Evolutionary conservation across 1,140 invertebrate species (phyloP).

Genomic region (Pinna nobilis): DNA sequence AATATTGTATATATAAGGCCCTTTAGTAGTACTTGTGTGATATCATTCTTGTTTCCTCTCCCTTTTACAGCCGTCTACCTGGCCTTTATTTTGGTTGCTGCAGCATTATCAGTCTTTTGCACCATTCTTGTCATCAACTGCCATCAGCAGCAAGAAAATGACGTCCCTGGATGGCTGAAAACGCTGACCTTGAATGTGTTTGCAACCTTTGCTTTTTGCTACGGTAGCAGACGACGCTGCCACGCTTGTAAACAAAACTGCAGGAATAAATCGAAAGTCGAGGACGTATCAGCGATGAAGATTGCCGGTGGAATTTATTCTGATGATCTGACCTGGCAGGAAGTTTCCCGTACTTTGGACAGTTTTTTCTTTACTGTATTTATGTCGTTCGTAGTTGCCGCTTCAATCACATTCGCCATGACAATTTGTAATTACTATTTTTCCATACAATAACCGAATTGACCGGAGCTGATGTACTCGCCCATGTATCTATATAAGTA

Average conservation of each 20-base stretch:
- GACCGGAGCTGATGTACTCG: too few relatives aligned
- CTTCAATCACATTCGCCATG: background rate
- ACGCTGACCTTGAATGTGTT: background rate
- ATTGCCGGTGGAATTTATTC: too few relatives aligned
- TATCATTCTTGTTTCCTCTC: background rate
- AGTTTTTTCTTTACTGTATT: constrained; percentile 22
- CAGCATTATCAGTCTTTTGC: constrained; percentile 12
- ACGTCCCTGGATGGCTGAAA: background rate
- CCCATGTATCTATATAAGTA: too few relatives aligned
- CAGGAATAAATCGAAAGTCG: background rate
- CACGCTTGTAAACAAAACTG: background rate
- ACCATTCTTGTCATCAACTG: constrained; percentile 18
- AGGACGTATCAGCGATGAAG: background rate
- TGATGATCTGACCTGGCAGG: constrained; percentile 14
- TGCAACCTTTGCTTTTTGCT: background rate
- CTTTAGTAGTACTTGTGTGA: background rate
- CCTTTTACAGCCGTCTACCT: constrained; percentile 25
- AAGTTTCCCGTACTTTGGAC: constrained; percentile 2
- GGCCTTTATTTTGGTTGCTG: background rate
- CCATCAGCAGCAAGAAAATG: background rate
- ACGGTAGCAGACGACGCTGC: background rate
- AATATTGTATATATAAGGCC: background rate
- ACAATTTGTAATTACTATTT: background rate
- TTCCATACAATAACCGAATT: background rate
- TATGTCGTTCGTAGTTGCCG: background rate